phyloP scores from a whole-genome alignment of 2,888 invertebrate species.

The Seladonia tumulorum region DNA sequence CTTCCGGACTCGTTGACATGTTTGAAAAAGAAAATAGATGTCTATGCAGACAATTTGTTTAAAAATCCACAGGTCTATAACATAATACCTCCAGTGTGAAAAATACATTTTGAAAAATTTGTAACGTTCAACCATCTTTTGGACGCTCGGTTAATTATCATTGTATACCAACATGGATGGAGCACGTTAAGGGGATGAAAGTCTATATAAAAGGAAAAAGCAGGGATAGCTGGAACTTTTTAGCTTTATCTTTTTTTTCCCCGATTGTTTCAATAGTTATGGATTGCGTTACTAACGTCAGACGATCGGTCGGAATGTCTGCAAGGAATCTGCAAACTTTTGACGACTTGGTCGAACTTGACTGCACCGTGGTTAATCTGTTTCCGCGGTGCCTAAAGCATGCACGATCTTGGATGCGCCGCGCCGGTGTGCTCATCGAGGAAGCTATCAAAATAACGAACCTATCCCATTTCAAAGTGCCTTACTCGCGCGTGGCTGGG shows the following conservation, averaged over 20 bases:
- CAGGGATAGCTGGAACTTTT: no score
- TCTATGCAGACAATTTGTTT: no score
- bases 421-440: constrained; percentile 56
- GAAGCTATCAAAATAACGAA: constrained; percentile 82
- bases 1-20: no score
- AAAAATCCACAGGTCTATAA: no score
- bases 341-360: constrained; percentile 44
- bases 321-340: constrained; percentile 49
- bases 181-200: no score
- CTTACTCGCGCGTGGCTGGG: constrained; percentile 79
- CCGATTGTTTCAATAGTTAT: constrained; percentile 1
- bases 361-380: constrained; percentile 54
- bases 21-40: no score
- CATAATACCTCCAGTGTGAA: no score
- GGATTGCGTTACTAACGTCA: constrained; percentile 16
- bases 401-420: constrained; percentile 40
- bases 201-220: no score
- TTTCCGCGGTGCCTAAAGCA: constrained; percentile 34
- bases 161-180: no score
- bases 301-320: constrained; percentile 21
- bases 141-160: no score
- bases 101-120: no score
- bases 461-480: constrained; percentile 77
- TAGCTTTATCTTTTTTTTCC: neutral
- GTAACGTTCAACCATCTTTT: no score